These are phyloP conservation scores for Hypotaenidia philippensis DNA, from an alignment of 2,797 vertebrate genomes.

Conservation along the genomic window DNA sequence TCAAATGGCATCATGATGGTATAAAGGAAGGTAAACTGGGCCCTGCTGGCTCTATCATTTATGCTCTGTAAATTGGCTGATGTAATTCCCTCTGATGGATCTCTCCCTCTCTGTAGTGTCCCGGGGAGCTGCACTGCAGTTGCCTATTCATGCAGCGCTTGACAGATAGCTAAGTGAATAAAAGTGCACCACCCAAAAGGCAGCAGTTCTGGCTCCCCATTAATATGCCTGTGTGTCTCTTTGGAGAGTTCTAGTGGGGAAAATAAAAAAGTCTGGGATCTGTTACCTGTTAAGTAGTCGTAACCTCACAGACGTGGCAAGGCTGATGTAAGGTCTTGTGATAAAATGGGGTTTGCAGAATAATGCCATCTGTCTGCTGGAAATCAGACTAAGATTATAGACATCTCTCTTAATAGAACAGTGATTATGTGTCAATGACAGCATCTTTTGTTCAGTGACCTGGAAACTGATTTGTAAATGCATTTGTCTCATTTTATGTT, in stretches of 20 bases:
- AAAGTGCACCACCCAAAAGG: background rate
- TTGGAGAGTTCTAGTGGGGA: background rate
- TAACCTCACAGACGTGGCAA: background rate
- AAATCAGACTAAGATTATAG: background rate
- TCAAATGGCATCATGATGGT: background rate
- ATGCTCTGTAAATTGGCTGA: conserved; percentile 22
- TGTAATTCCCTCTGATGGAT: conserved; percentile 45
- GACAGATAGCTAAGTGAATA: background rate
- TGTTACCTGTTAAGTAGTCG: background rate
- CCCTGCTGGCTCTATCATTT: background rate
- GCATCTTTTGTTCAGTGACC: conserved; percentile 39
- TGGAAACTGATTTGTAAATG: background rate
- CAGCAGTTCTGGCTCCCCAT: background rate
- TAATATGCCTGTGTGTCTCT: background rate
- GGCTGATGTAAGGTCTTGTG: background rate
- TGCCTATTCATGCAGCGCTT: background rate
- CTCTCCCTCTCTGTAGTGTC: background rate
- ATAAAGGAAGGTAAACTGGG: background rate
- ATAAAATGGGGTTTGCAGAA: background rate
- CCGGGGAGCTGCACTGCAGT: background rate
- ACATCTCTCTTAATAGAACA: background rate
- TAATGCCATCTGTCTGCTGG: background rate
- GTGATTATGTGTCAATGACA: background rate
- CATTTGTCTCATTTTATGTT: background rate
- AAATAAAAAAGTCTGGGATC: background rate